Percentiles rank a stretch among this genome's conserved stretches.
These are phyloP conservation scores for Artibeus lituratus DNA, from an alignment of 2,797 vertebrate species.

Conservation along the genomic window DNA sequence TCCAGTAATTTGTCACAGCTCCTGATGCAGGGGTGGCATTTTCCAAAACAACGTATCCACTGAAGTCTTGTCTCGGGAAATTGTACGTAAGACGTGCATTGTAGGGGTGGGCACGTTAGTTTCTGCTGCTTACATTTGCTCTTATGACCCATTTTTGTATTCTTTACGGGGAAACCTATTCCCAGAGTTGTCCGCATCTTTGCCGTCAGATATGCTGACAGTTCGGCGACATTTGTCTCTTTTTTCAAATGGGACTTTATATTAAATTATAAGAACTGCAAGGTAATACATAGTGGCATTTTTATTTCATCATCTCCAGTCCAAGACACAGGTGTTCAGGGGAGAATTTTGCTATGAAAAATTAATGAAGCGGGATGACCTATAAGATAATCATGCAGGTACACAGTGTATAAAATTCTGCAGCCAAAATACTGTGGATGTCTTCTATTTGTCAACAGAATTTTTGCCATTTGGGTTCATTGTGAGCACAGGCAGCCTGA, in stretches of 20 bases:
- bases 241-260: not conserved
- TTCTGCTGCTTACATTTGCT: not conserved
- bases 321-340: not conserved
- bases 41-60: not conserved
- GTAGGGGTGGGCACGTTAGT: not conserved
- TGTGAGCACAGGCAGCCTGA: not conserved
- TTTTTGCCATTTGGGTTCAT: not conserved
- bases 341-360: not conserved
- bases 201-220: not conserved
- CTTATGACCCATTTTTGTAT: not conserved
- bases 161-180: not conserved
- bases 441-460: not conserved
- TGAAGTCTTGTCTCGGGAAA: not conserved
- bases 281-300: not conserved
- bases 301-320: not conserved
- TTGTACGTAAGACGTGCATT: not conserved
- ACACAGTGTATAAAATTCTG: not conserved
- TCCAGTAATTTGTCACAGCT: slow-evolving; percentile 34
- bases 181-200: not conserved
- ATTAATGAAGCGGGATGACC: not conserved
- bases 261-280: not conserved
- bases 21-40: not conserved
- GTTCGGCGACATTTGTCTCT: not conserved
- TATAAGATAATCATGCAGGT: not conserved
- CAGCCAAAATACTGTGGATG: not conserved